Evolutionary conservation across 2,113 vertebrate species (phyloP), one percentile per base, ranked within the genome.

Genomic region (Rhabdornis inornatus): DNA sequence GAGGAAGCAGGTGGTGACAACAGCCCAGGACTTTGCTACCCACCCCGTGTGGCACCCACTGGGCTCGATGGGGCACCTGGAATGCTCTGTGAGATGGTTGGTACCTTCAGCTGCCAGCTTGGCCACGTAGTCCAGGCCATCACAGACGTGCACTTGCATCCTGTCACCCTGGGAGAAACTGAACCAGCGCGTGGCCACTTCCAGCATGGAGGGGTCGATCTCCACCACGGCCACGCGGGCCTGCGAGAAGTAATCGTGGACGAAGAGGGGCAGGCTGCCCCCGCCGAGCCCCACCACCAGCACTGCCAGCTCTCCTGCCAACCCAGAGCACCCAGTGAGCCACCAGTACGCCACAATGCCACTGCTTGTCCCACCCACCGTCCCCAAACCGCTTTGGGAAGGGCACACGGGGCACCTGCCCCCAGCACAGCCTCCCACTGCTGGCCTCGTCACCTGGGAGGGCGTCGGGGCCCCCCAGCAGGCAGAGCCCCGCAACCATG

Each of bases 201-300:
- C 98, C 91, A 99, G 85, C 95, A 99, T 98, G 31, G 94, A 98
- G 4, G 99, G 98, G 89, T 99, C 99, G 0, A 99, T 98, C 95
- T 99, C 99, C 81, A 99, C 98, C 40, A 99, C 99, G 3, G 99
- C 98, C 3, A 99, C 87, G 0, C 1, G 71, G 49, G 98, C 97
- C 77, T 90, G 85, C 0, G 97, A 98, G 89, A 99, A 98, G 95
- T 99, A 99, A 94, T 99, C 99, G 0, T 99, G 98, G 71, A 99
- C 61, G 44, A 99, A 99, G 96, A 99, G 98, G 21, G 99, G 98
- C 76, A 99, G 98, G 70, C 99, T 99, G 90, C 99, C 99, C 7
- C 99, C 99, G 0, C 99, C 99, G 1, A 99, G 98, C 30, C 99
- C 99, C 56, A 99, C 98, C 87, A 99, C 97, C 83, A 99, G 95